These are phyloP conservation scores for Anguilla anguilla DNA, from an alignment of 2,797 vertebrate genomes.

Conservation along the genomic window DNA sequence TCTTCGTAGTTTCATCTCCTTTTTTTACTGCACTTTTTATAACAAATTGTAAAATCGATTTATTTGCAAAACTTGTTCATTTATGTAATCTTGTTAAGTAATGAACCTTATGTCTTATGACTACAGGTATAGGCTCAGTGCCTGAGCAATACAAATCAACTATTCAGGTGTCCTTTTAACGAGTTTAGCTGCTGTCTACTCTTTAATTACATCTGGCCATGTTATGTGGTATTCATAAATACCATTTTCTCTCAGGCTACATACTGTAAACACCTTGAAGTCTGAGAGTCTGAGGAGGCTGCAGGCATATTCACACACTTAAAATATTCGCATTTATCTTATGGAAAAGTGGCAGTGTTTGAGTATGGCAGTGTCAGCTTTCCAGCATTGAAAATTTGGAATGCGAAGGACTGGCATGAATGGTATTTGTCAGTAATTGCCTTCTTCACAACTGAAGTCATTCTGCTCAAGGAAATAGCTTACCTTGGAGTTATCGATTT, in stretches of 20 bases:
- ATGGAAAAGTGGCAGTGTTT: not conserved
- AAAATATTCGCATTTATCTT: not conserved
- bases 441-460: not conserved
- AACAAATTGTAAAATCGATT: not conserved
- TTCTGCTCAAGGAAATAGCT: not conserved
- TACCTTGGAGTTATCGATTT: not conserved
- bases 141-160: not conserved
- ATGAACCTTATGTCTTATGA: not conserved
- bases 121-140: not conserved
- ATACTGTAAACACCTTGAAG: not conserved
- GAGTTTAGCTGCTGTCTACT: not conserved
- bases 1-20: not conserved
- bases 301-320: not conserved
- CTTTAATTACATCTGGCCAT: not conserved
- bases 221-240: not conserved
- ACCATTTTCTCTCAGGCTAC: not conserved
- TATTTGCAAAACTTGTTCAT: not conserved
- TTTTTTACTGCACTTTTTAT: not conserved
- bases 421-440: not conserved
- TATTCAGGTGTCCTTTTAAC: not conserved
- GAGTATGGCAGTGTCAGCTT: not conserved
- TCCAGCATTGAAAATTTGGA: not conserved
- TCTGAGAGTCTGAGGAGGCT: not conserved
- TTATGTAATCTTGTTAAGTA: not conserved
- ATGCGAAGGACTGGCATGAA: not conserved